phyloP scores from a whole-genome alignment of 2,113 vertebrate genomes.

The Cygnus buccinator region DNA sequence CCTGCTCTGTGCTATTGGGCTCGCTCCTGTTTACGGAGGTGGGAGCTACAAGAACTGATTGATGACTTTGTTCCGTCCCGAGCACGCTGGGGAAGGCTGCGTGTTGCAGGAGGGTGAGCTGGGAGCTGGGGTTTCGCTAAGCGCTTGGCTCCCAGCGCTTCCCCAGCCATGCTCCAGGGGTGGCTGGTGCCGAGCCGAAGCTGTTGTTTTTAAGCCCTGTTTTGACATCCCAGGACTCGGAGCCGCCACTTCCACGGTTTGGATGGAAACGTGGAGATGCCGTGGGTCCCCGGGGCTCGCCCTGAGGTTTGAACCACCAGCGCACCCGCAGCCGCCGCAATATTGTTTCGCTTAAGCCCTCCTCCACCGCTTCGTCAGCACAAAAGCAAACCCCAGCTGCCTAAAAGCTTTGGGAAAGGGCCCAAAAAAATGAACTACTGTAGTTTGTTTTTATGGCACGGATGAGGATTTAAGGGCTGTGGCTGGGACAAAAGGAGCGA shows the following conservation, averaged over 20 bases:
- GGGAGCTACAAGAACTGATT: conserved; percentile 66
- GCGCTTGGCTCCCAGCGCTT: conserved; percentile 13
- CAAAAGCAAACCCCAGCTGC: neutral
- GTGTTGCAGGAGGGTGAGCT: conserved; percentile 27
- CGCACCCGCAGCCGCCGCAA: neutral
- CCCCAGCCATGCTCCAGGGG: conserved; percentile 52
- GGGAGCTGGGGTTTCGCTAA: conserved; percentile 60
- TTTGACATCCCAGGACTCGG: conserved; percentile 17
- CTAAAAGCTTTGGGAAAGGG: conserved; percentile 61
- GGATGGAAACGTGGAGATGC: conserved; percentile 20
- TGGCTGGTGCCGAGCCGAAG: conserved; percentile 13
- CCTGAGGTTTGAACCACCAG: conserved; percentile 14
- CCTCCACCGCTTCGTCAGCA: conserved; percentile 56
- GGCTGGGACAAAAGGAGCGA: neutral
- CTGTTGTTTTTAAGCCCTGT: conserved; percentile 55
- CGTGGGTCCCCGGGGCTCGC: neutral
- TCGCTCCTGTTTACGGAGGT: conserved; percentile 66
- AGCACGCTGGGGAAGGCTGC: conserved; percentile 57
- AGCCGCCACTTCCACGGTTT: conserved; percentile 17
- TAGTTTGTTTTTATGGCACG: conserved; percentile 14
- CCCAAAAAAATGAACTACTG: conserved; percentile 36
- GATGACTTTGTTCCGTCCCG: conserved; percentile 70
- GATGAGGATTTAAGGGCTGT: conserved; percentile 46
- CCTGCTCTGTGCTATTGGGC: conserved; percentile 39
- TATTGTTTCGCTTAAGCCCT: conserved; percentile 52